Conservation (phyloP, 2,888 invertebrate genomes). For the Willowsia nigromaculata region DNA sequence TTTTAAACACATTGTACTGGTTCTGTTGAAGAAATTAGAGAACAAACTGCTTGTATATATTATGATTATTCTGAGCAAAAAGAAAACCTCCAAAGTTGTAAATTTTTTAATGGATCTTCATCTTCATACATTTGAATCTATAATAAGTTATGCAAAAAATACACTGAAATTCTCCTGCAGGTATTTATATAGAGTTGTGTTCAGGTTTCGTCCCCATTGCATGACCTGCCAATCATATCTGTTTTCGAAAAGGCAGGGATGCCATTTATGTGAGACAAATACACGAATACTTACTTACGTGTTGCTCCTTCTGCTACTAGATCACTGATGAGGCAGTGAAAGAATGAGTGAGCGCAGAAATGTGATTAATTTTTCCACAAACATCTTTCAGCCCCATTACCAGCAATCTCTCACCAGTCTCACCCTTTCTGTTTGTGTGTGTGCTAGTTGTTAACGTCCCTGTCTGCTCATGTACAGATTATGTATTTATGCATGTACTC, state of each 20-base stretch:
- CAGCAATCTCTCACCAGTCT: conserved; percentile 8
- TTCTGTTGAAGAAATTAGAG: too few relatives aligned
- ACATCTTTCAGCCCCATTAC: conserved; percentile 34
- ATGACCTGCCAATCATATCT: conserved; percentile 67
- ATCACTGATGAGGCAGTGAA: conserved; percentile 55
- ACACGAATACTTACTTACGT: conserved; percentile 18
- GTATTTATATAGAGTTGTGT: neutral
- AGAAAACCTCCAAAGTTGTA: neutral
- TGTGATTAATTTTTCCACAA: conserved; percentile 55
- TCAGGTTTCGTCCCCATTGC: conserved; percentile 63
- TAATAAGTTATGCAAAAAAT: neutral
- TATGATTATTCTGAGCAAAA: too few relatives aligned
- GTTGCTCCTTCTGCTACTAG: conserved; percentile 4
- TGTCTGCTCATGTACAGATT: neutral
- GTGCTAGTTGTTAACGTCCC: neutral
- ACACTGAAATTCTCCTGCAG: neutral
- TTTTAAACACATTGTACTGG: too few relatives aligned
- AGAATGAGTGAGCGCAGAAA: conserved; percentile 52
- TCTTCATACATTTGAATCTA: neutral
- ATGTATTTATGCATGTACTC: too few relatives aligned
- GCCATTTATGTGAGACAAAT: conserved; percentile 36
- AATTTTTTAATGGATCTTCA: neutral
- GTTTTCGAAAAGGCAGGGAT: neutral
- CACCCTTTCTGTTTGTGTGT: conserved; percentile 9
- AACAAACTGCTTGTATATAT: too few relatives aligned